Conservation (phyloP, 53 echinoderm and acorn worm genomes). For the Henricia sp. region DNA sequence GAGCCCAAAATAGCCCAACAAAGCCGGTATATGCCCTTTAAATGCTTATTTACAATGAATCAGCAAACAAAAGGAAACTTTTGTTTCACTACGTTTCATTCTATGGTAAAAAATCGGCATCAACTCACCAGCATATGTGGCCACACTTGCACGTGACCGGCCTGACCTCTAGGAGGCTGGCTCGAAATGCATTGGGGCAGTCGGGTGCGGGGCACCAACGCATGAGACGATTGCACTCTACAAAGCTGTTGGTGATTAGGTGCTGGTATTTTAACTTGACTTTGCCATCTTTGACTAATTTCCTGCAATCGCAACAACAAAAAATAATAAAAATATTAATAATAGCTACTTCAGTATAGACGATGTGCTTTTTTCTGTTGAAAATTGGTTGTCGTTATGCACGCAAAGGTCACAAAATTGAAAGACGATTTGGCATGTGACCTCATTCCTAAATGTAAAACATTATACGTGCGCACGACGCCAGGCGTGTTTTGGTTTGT, state of each 20-base stretch:
- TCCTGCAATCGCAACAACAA: slow-evolving; percentile 56
- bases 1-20: no score
- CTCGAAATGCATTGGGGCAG: slow-evolving; percentile 96
- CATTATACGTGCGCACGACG: no score
- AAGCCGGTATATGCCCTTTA: no score
- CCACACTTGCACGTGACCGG: slow-evolving; percentile 91
- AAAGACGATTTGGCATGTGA: no score
- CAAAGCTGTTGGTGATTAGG: slow-evolving; percentile 97
- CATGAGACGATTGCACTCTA: slow-evolving; percentile 97
- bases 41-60: no score
- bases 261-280: slow-evolving; percentile 99
- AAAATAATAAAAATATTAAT: background rate
- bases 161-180: slow-evolving; percentile 84
- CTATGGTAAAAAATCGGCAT: background rate
- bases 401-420: no score
- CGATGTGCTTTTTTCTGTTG: no score
- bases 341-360: no score
- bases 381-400: no score
- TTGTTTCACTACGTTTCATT: background rate
- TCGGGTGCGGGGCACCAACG: slow-evolving; percentile 99
- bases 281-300: slow-evolving; percentile 90
- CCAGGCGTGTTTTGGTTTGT: no score
- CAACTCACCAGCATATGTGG: slow-evolving; percentile 88
- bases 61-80: no score
- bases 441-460: no score